phyloP scores from a whole-genome alignment of 2,888 invertebrate genomes.

The Polyommatus icarus region DNA sequence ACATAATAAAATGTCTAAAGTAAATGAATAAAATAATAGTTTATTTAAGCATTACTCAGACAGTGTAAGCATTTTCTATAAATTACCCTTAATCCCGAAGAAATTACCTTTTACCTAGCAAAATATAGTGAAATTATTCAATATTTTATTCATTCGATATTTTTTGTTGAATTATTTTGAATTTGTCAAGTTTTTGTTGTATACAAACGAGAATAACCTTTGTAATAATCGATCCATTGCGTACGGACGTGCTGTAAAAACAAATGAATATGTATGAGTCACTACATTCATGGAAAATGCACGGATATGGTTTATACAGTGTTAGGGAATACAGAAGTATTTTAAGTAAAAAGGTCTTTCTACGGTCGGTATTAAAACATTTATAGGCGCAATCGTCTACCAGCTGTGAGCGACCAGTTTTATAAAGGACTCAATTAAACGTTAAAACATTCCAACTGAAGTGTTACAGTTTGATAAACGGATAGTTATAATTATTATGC shows the following conservation, averaged over 20 bases:
- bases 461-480: background rate
- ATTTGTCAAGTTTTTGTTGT: slow-evolving; percentile 15
- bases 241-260: slow-evolving; percentile 8
- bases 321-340: background rate
- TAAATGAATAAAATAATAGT: background rate
- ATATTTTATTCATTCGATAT: background rate
- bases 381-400: background rate
- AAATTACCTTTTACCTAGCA: background rate
- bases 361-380: slow-evolving; percentile 17
- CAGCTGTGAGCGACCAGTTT: slow-evolving; percentile 9
- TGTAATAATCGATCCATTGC: slow-evolving; percentile 18
- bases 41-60: background rate
- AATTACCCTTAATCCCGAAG: background rate
- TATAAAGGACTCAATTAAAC: background rate
- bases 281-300: slow-evolving; percentile 18
- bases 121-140: background rate
- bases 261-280: slow-evolving; percentile 25
- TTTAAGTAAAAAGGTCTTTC: background rate
- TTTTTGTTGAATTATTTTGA: slow-evolving; percentile 13
- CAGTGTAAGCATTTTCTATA: background rate
- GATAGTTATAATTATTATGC: background rate
- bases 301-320: slow-evolving; percentile 7
- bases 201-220: slow-evolving; percentile 15
- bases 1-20: background rate
- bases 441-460: background rate